These are phyloP conservation scores for Chrosomus eos DNA, from an alignment of 2,797 vertebrate genomes.

Conservation along the genomic window DNA sequence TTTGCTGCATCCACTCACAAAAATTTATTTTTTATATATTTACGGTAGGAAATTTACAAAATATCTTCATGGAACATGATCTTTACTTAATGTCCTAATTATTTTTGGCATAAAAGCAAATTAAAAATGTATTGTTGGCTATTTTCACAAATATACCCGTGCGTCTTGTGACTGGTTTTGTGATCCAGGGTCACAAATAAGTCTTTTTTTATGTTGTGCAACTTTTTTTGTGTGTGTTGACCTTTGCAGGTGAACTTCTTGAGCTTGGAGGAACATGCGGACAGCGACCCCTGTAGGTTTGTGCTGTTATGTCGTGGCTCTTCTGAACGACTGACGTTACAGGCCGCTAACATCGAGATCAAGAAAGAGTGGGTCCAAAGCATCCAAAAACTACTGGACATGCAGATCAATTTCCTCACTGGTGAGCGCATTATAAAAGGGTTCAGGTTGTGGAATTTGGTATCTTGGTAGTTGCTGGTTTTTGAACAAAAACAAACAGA, in stretches of 20 bases:
- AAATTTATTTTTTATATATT: too few species aligned
- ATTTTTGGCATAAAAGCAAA: too few species aligned
- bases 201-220: neutral
- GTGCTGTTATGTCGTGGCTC: slow-evolving; percentile 89
- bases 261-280: slow-evolving; percentile 90
- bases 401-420: slow-evolving; percentile 93
- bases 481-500: neutral
- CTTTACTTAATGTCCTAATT: too few species aligned
- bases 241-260: slow-evolving; percentile 90
- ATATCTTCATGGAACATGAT: too few species aligned
- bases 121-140: too few species aligned
- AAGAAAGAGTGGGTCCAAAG: slow-evolving; percentile 92
- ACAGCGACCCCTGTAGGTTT: slow-evolving; percentile 93
- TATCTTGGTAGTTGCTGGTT: neutral
- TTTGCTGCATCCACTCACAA: too few species aligned
- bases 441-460: too few species aligned
- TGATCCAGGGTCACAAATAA: too few species aligned
- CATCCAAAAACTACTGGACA: slow-evolving; percentile 89
- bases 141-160: too few species aligned
- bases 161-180: too few species aligned
- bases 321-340: slow-evolving; percentile 89
- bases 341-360: slow-evolving; percentile 90
- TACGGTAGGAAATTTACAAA: too few species aligned
- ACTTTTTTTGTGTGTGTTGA: neutral
- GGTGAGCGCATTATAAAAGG: slow-evolving; percentile 73